Percentiles rank a stretch among this genome's conserved stretches.
Conservation (phyloP, 1,140 invertebrate genomes). For the Metopolophium dirhodum region DNA sequence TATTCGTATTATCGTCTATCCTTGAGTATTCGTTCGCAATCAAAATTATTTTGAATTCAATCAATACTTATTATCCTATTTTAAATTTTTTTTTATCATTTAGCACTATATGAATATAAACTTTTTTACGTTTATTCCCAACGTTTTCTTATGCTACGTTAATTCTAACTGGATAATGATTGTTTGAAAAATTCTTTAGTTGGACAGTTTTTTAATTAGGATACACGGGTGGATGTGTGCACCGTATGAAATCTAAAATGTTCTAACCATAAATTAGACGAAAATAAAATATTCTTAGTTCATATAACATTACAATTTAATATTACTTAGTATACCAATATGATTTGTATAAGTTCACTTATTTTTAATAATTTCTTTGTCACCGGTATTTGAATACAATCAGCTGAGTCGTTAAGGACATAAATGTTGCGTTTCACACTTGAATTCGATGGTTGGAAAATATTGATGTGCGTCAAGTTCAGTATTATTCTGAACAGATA, state of each 20-base stretch:
- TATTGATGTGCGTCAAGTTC: not conserved
- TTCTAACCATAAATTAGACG: not conserved
- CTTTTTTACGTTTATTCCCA: not conserved
- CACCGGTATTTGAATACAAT: not conserved
- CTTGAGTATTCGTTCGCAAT: not conserved
- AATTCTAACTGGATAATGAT: not conserved
- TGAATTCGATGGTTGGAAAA: not conserved
- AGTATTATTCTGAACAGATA: not conserved
- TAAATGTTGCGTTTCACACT: not conserved
- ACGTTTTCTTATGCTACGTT: not conserved
- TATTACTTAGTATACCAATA: not conserved
- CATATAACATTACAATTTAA: not conserved
- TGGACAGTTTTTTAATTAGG: conserved; percentile 9
- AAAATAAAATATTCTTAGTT: not conserved
- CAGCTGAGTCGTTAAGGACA: not conserved
- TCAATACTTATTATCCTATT: not conserved
- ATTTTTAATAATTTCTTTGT: not conserved
- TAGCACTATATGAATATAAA: not conserved
- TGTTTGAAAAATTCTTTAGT: not conserved
- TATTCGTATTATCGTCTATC: not conserved
- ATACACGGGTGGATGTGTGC: not conserved
- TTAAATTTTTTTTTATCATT: not conserved
- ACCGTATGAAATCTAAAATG: not conserved
- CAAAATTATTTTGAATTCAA: not conserved
- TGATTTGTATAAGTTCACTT: not conserved